Evolutionary conservation across 2,113 vertebrate genomes (phyloP), one percentile per base, ranked within the genome.

Genomic region (Acrocephalus kingi): DNA sequence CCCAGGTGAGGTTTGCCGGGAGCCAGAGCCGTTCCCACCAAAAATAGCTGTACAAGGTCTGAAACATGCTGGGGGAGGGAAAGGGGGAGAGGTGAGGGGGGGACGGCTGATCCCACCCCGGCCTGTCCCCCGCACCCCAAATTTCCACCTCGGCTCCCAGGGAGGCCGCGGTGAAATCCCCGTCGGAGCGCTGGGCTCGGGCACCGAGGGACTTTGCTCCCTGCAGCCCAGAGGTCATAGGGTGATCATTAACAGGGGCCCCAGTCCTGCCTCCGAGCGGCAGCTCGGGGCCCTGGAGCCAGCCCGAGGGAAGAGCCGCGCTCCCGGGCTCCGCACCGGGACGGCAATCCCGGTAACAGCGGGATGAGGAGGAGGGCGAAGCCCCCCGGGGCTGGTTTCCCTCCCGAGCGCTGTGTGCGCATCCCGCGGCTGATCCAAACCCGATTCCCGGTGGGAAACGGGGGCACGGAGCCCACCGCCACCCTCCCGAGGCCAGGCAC

Each of bases 11-110:
- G 86, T 99, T 99, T 61, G 97, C 95, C 0, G 99, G 99, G 64
- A 99, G 98, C 99, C 99, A 99, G 35, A 99, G 98, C 82, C 97
- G 97, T 84, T 99, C 99, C 98, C 99, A 99, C 99, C 99, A 99
- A 93, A 99, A 99, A 84, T 98, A 98, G 61, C 98, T 98, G 62
- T 98, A 99, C 91, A 99, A 87, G 48, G 97, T 98, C 82, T 97
- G 98, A 52, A 99, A 97, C 99, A 99, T 99, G 95, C 99, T 99
- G 97, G 67, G 37, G 39, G 13, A 18, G 12, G 27, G 46, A 37
- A 41, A 35, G 9, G 12, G 37, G 15, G 22, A 31, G 10, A 5
- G 13, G 45, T 63, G 43, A 68, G 46, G 14, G 13, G 11, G 6
- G 17, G 16, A 11, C 4, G 14, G 24, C 35, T 2, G 33, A 30